Evolutionary conservation across 2,113 vertebrate genomes (phyloP).

Genomic region (Mustela lutreola): DNA sequence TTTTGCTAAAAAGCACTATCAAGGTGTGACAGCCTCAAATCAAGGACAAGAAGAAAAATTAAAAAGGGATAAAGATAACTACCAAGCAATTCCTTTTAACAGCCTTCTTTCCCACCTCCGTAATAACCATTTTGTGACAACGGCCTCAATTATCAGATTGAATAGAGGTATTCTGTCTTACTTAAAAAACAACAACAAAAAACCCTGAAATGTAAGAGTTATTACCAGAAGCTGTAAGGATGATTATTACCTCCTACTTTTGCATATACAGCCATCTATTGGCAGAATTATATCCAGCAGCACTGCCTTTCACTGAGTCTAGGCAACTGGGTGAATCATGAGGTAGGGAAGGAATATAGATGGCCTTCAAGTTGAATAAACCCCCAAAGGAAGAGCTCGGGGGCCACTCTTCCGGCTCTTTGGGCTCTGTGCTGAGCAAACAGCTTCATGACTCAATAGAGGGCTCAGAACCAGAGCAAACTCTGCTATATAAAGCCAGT

Average conservation of each 20-base stretch:
- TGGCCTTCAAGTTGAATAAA: not conserved
- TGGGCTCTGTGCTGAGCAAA: not conserved
- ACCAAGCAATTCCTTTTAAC: conserved; percentile 45
- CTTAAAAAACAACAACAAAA: not conserved
- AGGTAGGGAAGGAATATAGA: not conserved
- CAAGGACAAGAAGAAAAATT: conserved; percentile 68
- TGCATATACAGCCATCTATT: not conserved
- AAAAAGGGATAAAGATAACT: conserved; percentile 46
- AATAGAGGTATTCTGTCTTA: conserved; percentile 53
- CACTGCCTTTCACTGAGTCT: not conserved
- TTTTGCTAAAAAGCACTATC: conserved; percentile 49
- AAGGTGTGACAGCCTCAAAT: conserved; percentile 51
- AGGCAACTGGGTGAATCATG: not conserved
- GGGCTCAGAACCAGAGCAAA: not conserved
- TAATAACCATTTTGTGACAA: conserved; percentile 62
- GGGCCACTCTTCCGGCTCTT: not conserved
- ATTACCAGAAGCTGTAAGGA: not conserved
- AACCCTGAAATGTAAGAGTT: conserved; percentile 14
- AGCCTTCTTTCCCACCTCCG: conserved; percentile 1
- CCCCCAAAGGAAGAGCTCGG: not conserved
- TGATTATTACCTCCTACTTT: not conserved
- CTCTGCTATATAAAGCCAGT: not conserved
- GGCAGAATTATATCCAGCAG: conserved; percentile 34
- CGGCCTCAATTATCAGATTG: conserved; percentile 16
- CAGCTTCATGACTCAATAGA: not conserved